Evolutionary conservation across 1,140 invertebrate species (phyloP), one percentile per base, ranked within the genome.

Genomic region (Drosophila auraria): DNA sequence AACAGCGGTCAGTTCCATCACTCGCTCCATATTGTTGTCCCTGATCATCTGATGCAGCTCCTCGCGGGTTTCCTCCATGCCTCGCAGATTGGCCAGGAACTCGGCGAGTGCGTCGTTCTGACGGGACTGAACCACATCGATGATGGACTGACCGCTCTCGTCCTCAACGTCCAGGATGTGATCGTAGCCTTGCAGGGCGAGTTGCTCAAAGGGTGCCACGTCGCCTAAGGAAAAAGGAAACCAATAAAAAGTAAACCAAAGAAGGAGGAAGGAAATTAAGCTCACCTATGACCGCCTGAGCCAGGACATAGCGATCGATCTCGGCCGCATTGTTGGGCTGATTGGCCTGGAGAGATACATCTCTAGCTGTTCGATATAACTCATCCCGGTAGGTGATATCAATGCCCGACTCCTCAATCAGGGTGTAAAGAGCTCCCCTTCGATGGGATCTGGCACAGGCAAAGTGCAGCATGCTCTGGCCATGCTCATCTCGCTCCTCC

Each of bases 381-480:
- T 96, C 96, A 92, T 99, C 97, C 50, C 97, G 94, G 74, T 95
- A 96, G 1, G 95, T 96, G 40, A 98, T 93, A 86, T 96, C 97
- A 15, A 97, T 95, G 72, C 96, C 95, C 0, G 96, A 95, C 84
- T 98, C 97, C 83, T 96, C 94, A 1, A 98, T 94, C 3, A 97
- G 92, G 65, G 97, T 95, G 83, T 96, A 96, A 7, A 98, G 93
- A 0, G 96, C 96, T 63, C 97, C 96, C 38, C 96, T 94, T 0
- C 96, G 95, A 91, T 97, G 97, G 1, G 96, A 94, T 20, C 97
- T 94, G 0, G 96, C 95, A 0, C 96, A 96, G 2, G 97, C 97
- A 93, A 97, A 97, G 93, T 98, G 97, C n/a, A 98, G 92, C 94
- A 97, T 96, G 50, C 96, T 97, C 91, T 98, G 97, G 0, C 97